phyloP scores from a whole-genome alignment of 2,888 invertebrate genomes.

The Chalcis sispes region DNA sequence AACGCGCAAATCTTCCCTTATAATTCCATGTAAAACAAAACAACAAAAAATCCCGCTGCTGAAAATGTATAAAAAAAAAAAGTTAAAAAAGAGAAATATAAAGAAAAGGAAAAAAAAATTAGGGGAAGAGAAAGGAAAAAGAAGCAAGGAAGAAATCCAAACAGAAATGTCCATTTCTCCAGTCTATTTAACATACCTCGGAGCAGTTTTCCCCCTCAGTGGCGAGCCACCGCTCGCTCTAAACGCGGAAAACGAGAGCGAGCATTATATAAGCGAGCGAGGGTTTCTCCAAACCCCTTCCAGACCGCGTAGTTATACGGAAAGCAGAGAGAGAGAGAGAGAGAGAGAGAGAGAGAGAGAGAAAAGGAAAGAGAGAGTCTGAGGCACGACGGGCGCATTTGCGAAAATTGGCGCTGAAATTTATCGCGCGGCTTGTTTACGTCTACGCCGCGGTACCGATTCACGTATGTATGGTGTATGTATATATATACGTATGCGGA shows the following conservation, averaged over 20 bases:
- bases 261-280: slow-evolving; percentile 21
- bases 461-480: no score
- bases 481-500: slow-evolving; percentile 2
- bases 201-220: background rate
- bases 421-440: slow-evolving; percentile 53
- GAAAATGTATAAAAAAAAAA: no score
- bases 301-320: background rate
- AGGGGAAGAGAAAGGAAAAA: background rate
- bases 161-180: slow-evolving; percentile 32
- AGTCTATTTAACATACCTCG: slow-evolving; percentile 33
- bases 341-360: slow-evolving; percentile 14
- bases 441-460: slow-evolving; percentile 48
- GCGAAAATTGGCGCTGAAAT: slow-evolving; percentile 54
- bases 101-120: background rate
- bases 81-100: background rate
- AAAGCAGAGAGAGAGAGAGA: slow-evolving; percentile 1
- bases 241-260: slow-evolving; percentile 28
- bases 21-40: no score
- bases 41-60: no score
- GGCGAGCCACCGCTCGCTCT: background rate
- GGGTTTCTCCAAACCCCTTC: background rate
- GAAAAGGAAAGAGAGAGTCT: background rate
- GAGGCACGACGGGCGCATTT: slow-evolving; percentile 35
- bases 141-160: slow-evolving; percentile 4
- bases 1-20: no score